Conservation (phyloP, 2,113 vertebrate genomes). For the Sceloporus undulatus region DNA sequence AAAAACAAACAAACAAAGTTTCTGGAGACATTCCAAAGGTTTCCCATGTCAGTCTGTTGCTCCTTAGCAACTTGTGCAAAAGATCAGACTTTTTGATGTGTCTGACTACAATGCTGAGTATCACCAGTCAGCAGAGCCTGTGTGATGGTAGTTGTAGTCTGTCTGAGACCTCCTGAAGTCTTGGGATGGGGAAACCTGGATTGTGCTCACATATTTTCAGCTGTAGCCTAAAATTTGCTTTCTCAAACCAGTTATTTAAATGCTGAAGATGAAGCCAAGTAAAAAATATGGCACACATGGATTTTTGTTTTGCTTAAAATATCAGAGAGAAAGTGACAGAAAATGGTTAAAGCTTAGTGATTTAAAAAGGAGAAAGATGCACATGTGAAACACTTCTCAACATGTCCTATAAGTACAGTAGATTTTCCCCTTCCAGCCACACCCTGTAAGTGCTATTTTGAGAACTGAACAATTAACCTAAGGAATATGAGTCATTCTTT, state of each 20-base stretch:
- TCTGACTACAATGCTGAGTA: background rate
- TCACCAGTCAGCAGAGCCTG: background rate
- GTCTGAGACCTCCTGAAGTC: background rate
- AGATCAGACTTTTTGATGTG: background rate
- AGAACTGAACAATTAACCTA: slow-evolving; percentile 90
- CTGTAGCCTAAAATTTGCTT: slow-evolving; percentile 34
- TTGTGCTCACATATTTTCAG: background rate
- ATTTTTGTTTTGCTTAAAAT: slow-evolving; percentile 49
- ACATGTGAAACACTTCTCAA: slow-evolving; percentile 86
- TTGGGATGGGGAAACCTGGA: background rate
- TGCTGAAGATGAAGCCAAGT: background rate
- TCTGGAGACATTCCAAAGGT: background rate
- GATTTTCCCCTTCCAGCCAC: slow-evolving; percentile 83
- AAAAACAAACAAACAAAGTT: background rate
- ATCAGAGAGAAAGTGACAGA: slow-evolving; percentile 53
- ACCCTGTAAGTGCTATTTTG: slow-evolving; percentile 86
- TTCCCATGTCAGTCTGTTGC: background rate
- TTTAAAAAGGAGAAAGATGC: slow-evolving; percentile 74
- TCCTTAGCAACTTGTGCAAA: background rate
- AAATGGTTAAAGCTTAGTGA: slow-evolving; percentile 68
- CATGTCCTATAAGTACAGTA: slow-evolving; percentile 85
- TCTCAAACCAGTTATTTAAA: slow-evolving; percentile 23
- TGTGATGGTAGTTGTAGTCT: background rate
- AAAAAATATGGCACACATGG: fast-evolving
- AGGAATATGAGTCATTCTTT: slow-evolving; percentile 88